Base-by-base conservation (phyloP, 2,888 invertebrate genomes). In the Platypus cylindrus region DNA sequence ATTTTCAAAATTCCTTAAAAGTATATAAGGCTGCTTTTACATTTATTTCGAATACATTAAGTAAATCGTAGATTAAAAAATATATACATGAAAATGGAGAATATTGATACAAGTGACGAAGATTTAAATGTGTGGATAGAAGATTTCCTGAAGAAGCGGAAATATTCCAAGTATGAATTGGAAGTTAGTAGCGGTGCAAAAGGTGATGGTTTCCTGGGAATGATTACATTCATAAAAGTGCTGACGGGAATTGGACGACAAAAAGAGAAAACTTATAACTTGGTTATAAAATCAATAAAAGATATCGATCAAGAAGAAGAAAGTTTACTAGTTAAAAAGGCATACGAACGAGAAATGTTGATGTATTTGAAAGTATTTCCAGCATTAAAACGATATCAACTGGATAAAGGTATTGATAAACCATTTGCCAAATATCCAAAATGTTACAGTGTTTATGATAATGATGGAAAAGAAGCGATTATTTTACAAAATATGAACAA, bases 401-500 rank as follows among this genome's bases (percentile, higher is more conserved):
- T 16, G 9, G 37, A 45, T 11, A 45, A 45, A 36, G 40, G 29
- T 2, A 14, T 43, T 4, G 31, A 43, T 28, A 7, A 33, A 3
- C 33, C 37, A 11, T 37, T 42, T 28, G 26, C 20, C 16, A 32
- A 40, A 5, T 38, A 32, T 18, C 44, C 54, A 1, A 47, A 46
- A 37, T 52, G 48, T 40, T 53, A 51, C 36, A 41, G 45, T 24
- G 41, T 47, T 0, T 48, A 40, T 15, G 37, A 31, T 5, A 47
- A 48, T 20, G 15, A 39, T 11, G 44, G 40, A 17, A 44, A 43
- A 16, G 53, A 55, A 41, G 48, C 50, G 1, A 30, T 53, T 2
- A 41, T 55, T 13, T 34, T 55, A 24, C 38, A 48, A 20, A 50
- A 55, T 31, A 26, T 55, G 15, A 52, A 49, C 34, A 30, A 22